Evolutionary conservation across 2,797 vertebrate species (phyloP).

Genomic region (Syngnathus rostellatus): DNA sequence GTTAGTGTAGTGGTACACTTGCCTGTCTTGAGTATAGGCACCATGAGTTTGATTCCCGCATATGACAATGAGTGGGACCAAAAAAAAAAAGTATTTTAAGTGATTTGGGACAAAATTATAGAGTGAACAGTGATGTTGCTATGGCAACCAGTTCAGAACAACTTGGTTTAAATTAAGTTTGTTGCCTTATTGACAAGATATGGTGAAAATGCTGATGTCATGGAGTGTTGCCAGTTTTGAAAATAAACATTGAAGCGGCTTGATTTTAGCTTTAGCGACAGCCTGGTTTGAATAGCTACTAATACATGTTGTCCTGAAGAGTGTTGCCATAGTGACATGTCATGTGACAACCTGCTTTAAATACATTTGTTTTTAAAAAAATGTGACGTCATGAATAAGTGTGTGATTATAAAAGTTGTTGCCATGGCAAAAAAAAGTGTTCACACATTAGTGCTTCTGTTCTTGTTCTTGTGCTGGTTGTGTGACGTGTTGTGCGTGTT

Average conservation of each 20-base stretch:
- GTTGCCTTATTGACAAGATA: no score
- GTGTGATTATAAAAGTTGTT: neutral
- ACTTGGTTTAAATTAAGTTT: no score
- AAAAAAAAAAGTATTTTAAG: neutral
- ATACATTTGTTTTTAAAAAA: neutral
- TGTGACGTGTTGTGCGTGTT: conserved; percentile 63
- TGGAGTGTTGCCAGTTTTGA: no score
- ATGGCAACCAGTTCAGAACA: neutral
- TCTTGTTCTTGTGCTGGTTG: conserved; percentile 73
- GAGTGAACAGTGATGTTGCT: neutral
- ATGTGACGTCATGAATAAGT: neutral
- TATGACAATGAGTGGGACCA: no score
- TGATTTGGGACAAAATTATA: neutral
- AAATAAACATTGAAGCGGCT: no score
- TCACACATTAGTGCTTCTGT: conserved; percentile 75
- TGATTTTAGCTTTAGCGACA: neutral
- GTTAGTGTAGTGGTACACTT: no score
- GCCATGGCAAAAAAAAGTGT: neutral
- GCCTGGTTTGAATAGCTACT: neutral
- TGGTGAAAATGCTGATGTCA: no score
- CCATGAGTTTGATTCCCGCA: no score
- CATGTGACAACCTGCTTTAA: neutral
- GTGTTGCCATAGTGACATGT: neutral
- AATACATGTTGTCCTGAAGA: neutral
- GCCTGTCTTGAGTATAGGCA: no score